Evolutionary conservation across 2,113 vertebrate genomes (phyloP).

Genomic region (Propithecus coquereli): DNA sequence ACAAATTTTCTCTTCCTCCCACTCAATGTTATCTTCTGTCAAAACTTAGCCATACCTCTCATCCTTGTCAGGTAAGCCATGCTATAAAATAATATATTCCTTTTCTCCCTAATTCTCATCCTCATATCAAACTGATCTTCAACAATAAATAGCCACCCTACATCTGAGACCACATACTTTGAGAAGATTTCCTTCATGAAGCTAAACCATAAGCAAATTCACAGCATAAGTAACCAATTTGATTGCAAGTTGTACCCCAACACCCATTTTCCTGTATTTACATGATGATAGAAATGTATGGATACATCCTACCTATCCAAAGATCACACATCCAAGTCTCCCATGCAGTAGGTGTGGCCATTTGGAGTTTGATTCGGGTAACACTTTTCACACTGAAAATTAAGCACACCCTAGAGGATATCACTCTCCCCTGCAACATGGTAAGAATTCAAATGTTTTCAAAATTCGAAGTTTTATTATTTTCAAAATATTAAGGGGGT

Average conservation of each 20-base stretch:
- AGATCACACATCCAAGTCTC: not conserved
- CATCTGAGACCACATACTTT: not conserved
- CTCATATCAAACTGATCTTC: not conserved
- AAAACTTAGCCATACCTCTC: not conserved
- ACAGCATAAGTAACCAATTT: not conserved
- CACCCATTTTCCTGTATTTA: not conserved
- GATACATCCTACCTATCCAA: not conserved
- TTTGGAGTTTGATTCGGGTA: not conserved
- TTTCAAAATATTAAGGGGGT: no score
- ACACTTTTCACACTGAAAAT: not conserved
- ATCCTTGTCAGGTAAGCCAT: not conserved
- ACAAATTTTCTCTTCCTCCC: not conserved
- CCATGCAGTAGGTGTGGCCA: not conserved
- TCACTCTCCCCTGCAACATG: not conserved
- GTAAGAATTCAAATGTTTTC: not conserved
- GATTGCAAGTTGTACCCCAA: not conserved
- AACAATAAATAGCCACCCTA: not conserved
- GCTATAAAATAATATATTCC: not conserved
- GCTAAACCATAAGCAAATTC: not conserved
- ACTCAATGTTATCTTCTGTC: not conserved
- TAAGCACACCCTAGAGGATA: not conserved
- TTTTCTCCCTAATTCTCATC: not conserved
- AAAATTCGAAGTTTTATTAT: not conserved
- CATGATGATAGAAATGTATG: not conserved
- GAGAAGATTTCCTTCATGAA: not conserved